Percentiles rank a stretch among this genome's conserved stretches.
These are phyloP conservation scores for Mirounga angustirostris DNA, from an alignment of 2,113 vertebrate species.

Conservation along the genomic window DNA sequence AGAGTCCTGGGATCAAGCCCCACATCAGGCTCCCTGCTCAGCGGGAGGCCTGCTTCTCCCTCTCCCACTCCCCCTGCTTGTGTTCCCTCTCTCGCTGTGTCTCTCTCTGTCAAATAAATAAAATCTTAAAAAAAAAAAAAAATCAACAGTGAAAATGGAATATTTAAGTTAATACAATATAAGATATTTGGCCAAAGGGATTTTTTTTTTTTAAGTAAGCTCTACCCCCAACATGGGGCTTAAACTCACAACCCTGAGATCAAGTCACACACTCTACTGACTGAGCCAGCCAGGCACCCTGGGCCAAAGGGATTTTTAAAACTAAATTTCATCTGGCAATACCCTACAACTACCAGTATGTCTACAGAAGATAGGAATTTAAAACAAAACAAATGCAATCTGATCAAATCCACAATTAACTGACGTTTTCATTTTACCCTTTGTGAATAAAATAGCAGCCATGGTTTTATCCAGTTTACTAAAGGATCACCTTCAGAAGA, in stretches of 20 bases:
- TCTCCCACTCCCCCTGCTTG: no score
- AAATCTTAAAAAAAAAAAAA: not conserved
- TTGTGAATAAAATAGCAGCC: constrained; percentile 39
- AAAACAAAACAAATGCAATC: constrained; percentile 50
- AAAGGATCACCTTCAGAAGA: constrained; percentile 26
- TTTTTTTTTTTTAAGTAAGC: not conserved
- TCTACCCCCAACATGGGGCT: not conserved
- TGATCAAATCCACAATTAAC: constrained; percentile 35
- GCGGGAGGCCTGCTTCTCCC: no score
- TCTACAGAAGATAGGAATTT: constrained; percentile 20
- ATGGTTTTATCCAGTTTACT: not conserved
- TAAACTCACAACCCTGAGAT: not conserved
- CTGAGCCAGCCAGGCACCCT: not conserved
- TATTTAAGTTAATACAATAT: constrained; percentile 42
- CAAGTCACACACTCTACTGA: not conserved
- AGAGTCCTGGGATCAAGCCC: no score
- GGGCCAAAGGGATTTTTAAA: not conserved
- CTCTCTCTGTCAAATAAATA: no score
- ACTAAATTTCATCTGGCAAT: constrained; percentile 5
- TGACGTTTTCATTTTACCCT: constrained; percentile 28
- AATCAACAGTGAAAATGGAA: not conserved
- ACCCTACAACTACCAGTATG: not conserved
- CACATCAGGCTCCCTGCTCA: no score
- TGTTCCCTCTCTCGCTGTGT: no score
- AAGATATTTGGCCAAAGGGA: not conserved